A percentile compares a stretch with the other conserved stretches of the same genome.
Evolutionary conservation across 2,797 vertebrate species (phyloP).

Genomic region (Eidolon dupreanum): DNA sequence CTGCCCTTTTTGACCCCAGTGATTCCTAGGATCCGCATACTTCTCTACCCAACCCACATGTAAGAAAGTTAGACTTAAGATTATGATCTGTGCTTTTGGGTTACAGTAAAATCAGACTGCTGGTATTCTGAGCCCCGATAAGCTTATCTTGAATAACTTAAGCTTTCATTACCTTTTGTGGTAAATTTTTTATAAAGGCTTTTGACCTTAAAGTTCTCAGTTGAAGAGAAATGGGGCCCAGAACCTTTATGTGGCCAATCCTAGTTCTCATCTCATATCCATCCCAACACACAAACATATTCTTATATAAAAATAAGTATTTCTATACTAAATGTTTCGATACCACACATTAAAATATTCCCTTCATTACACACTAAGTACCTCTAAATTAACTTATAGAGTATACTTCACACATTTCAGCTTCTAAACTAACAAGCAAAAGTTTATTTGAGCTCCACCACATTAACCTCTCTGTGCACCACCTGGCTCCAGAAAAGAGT

Average conservation of each 20-base stretch:
- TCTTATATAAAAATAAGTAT: background rate
- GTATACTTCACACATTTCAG: background rate
- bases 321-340: background rate
- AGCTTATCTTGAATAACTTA: constrained; percentile 66
- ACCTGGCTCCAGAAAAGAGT: background rate
- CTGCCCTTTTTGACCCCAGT: background rate
- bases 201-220: constrained; percentile 52
- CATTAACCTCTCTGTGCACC: background rate
- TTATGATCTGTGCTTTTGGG: constrained; percentile 52
- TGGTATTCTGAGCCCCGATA: constrained; percentile 50
- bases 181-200: constrained; percentile 73
- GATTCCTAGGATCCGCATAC: constrained; percentile 2
- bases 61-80: constrained; percentile 42
- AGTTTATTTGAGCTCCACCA: background rate
- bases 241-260: background rate
- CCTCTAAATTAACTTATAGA: background rate
- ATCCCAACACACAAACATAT: background rate
- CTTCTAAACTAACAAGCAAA: constrained; percentile 33
- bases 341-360: background rate
- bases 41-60: background rate
- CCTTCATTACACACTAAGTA: background rate
- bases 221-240: background rate
- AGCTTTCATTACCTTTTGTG: constrained; percentile 64
- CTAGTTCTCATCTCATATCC: background rate
- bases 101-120: constrained; percentile 66